Conservation (phyloP, 2,797 vertebrate species). For the Glyptemys insculpta region DNA sequence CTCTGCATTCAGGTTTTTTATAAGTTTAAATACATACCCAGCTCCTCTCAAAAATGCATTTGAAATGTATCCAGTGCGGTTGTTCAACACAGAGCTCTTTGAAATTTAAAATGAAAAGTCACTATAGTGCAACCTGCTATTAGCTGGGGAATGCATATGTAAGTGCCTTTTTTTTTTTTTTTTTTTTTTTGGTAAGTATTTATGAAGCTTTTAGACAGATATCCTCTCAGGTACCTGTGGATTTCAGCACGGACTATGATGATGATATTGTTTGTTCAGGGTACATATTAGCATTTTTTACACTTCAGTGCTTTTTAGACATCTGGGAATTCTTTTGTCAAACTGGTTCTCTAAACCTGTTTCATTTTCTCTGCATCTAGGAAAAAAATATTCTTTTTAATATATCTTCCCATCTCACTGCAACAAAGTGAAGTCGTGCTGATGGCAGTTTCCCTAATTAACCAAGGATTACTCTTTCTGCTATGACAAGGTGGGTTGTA, state of each 20-base stretch:
- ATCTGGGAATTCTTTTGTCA: background rate
- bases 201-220: constrained; percentile 21
- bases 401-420: background rate
- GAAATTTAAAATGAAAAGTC: constrained; percentile 26
- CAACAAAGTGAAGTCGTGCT: background rate
- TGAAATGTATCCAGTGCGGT: background rate
- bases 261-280: constrained; percentile 30
- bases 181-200: background rate
- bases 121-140: background rate
- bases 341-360: constrained; percentile 21
- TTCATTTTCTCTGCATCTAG: background rate
- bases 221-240: background rate
- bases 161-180: constrained; percentile 12
- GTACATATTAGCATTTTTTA: constrained; percentile 32
- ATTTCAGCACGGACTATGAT: background rate
- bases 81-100: background rate
- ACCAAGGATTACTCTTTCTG: background rate
- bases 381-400: background rate
- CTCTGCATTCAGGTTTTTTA: background rate
- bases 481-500: background rate
- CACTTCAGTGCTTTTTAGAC: background rate
- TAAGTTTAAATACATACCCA: background rate
- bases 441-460: background rate
- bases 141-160: constrained; percentile 14
- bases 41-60: background rate